phyloP scores from a whole-genome alignment of 2,113 vertebrate genomes.

The Cyanocitta stelleri region DNA sequence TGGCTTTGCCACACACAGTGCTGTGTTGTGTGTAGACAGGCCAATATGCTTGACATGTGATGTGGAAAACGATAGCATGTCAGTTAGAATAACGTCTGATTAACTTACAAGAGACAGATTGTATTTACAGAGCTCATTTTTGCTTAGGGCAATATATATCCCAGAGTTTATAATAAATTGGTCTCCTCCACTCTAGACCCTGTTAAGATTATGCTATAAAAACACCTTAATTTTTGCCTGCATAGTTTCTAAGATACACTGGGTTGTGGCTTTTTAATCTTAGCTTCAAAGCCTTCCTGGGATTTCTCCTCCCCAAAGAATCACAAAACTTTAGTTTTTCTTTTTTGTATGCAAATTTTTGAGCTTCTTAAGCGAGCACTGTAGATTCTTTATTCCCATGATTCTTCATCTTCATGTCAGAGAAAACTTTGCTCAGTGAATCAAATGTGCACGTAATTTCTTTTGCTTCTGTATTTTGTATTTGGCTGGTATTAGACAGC shows the following conservation, averaged over 20 bases:
- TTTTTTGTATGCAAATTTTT: not conserved
- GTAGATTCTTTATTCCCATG: not conserved
- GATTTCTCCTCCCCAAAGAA: not conserved
- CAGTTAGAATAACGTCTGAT: not conserved
- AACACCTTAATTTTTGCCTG: not conserved
- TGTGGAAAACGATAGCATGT: not conserved
- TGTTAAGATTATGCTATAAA: not conserved
- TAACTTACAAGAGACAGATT: not conserved
- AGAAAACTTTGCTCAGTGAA: not conserved
- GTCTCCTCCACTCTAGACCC: not conserved
- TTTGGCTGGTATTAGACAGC: not conserved
- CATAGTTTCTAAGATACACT: not conserved
- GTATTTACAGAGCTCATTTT: not conserved
- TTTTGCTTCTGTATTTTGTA: not conserved
- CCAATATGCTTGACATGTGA: not conserved
- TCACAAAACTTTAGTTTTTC: not conserved
- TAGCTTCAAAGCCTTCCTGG: not conserved
- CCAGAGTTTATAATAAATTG: not conserved
- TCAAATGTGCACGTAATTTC: not conserved
- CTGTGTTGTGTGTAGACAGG: not conserved
- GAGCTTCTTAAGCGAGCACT: not conserved
- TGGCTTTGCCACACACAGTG: not conserved
- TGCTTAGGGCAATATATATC: not conserved
- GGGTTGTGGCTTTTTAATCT: not conserved
- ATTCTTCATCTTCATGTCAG: not conserved